Conservation (phyloP, 1,140 invertebrate genomes). For the Nasonia vitripennis region DNA sequence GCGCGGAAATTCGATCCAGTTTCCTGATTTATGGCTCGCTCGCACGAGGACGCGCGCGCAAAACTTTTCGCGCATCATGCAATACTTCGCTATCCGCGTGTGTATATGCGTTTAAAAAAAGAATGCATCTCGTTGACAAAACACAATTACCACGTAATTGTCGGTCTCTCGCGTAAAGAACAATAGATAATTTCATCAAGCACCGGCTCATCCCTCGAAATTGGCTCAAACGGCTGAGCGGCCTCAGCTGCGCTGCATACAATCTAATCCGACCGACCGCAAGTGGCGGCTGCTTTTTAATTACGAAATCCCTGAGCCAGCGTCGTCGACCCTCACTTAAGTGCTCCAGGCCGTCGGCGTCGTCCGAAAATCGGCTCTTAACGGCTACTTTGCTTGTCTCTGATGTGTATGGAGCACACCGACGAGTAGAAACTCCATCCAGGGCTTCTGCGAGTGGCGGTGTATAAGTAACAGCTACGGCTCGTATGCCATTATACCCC, state of each 20-base stretch:
- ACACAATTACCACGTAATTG: too few relatives aligned
- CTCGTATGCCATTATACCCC: conserved; percentile 16
- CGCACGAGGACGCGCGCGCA: too few relatives aligned
- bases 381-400: neutral
- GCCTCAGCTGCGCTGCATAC: neutral
- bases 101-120: neutral
- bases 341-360: neutral
- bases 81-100: neutral
- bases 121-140: too few relatives aligned
- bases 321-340: neutral
- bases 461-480: neutral
- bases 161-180: too few relatives aligned
- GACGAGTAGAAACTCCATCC: neutral
- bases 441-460: neutral
- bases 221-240: neutral
- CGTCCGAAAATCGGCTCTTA: neutral
- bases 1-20: too few relatives aligned
- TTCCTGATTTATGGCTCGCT: too few relatives aligned
- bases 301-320: neutral
- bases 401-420: too few relatives aligned
- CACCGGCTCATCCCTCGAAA: neutral
- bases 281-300: conserved; percentile 4
- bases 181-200: neutral
- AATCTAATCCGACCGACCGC: neutral
- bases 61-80: too few relatives aligned